phyloP scores from a whole-genome alignment of 2,113 vertebrate genomes.

The Oreochromis tanganicae region DNA sequence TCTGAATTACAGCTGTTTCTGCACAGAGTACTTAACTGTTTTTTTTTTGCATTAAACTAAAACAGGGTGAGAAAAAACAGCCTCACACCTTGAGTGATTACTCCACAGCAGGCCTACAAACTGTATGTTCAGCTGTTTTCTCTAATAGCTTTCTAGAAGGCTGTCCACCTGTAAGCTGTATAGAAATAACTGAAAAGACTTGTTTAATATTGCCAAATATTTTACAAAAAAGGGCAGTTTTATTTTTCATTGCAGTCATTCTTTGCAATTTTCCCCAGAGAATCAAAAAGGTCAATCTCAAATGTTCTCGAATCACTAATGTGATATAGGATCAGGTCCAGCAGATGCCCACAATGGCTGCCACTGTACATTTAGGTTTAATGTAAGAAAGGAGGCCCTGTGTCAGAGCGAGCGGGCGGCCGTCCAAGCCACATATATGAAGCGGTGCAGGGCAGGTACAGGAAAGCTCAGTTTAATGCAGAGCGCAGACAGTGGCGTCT shows the following conservation, averaged over 20 bases:
- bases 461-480: slow-evolving; percentile 5
- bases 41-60: background rate
- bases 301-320: background rate
- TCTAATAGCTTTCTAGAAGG: fast-evolving
- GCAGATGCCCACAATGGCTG: background rate
- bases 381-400: slow-evolving; percentile 26
- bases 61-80: background rate
- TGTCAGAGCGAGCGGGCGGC: slow-evolving; percentile 7
- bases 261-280: background rate
- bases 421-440: slow-evolving; percentile 4
- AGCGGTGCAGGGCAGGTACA: background rate
- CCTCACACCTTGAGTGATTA: background rate
- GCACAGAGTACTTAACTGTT: background rate
- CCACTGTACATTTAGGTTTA: slow-evolving; percentile 19
- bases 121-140: background rate
- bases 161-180: background rate
- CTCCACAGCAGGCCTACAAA: fast-evolving
- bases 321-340: background rate
- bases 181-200: background rate
- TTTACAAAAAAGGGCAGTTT: background rate
- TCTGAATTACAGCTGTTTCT: background rate
- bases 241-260: background rate
- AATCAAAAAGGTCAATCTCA: background rate
- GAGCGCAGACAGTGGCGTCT: background rate
- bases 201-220: background rate